A percentile compares a stretch with the other conserved stretches of the same genome.
Conservation (phyloP, 2,113 vertebrate species). For the Hyla sarda region DNA sequence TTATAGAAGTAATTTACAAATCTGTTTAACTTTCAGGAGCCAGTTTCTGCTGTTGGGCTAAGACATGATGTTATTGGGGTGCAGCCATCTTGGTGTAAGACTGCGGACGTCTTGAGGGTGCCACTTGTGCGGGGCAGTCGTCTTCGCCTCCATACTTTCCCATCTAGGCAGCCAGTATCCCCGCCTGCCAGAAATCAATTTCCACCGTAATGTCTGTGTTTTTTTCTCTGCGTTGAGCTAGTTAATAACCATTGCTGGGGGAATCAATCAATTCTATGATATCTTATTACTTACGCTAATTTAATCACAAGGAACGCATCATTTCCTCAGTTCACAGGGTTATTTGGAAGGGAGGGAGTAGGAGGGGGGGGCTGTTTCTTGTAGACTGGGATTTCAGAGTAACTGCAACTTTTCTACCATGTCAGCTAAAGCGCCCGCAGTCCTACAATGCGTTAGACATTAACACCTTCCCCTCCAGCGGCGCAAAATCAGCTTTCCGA, state of each 20-base stretch:
- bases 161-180: constrained; percentile 8
- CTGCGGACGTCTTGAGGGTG: not conserved
- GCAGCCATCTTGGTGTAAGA: not conserved
- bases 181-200: constrained; percentile 82
- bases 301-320: constrained; percentile 95
- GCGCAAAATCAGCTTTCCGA: too few relatives aligned
- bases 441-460: not conserved
- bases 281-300: constrained; percentile 98
- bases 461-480: constrained; percentile 26
- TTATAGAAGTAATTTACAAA: too few relatives aligned
- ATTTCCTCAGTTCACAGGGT: constrained; percentile 82
- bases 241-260: constrained; percentile 91
- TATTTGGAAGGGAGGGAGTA: constrained; percentile 62
- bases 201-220: constrained; percentile 89
- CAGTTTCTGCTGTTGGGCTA: too few relatives aligned
- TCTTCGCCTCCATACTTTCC: not conserved
- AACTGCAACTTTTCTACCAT: constrained; percentile 56
- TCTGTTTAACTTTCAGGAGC: too few relatives aligned
- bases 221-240: constrained; percentile 86
- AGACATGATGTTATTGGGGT: not conserved
- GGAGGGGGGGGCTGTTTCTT: constrained; percentile 41
- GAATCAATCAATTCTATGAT: constrained; percentile 97
- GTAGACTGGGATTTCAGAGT: constrained; percentile 56
- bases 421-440: constrained; percentile 51
- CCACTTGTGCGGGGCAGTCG: not conserved